Evolutionary conservation across 2,888 invertebrate species (phyloP).

Genomic region (Meiosimyza decipiens): DNA sequence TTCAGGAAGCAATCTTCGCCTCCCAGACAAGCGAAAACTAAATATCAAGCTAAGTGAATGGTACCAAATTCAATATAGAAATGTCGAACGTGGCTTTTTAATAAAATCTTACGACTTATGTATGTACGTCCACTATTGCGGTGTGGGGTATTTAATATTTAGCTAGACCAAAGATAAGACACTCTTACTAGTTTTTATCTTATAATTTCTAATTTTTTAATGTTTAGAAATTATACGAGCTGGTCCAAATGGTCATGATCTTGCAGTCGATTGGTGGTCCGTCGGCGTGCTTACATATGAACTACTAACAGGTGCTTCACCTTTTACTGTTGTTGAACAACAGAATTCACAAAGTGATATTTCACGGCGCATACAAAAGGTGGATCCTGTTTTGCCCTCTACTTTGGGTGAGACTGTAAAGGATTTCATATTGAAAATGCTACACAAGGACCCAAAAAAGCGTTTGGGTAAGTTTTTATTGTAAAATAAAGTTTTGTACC

Average conservation of each 20-base stretch:
- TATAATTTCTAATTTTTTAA: conserved; percentile 17
- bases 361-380: conserved; percentile 88
- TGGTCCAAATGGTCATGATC: conserved; percentile 91
- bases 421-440: conserved; percentile 82
- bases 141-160: too few relatives aligned
- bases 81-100: not conserved
- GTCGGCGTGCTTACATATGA: conserved; percentile 97
- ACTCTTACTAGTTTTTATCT: not conserved
- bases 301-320: conserved; percentile 94
- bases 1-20: not conserved
- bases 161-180: too few relatives aligned
- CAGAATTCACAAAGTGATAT: conserved; percentile 95
- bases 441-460: conserved; percentile 90
- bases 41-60: not conserved
- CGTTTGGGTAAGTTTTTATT: conserved; percentile 70
- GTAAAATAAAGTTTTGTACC: not conserved
- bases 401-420: conserved; percentile 76
- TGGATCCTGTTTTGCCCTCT: conserved; percentile 89
- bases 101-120: not conserved
- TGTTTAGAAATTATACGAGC: conserved; percentile 76
- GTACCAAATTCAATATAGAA: not conserved
- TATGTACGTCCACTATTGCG: not conserved
- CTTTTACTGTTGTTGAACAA: conserved; percentile 96
- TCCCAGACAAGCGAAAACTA: too few relatives aligned
- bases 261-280: conserved; percentile 99